Evolutionary conservation across 2,113 vertebrate genomes (phyloP).

Genomic region (Pelusios castaneus): DNA sequence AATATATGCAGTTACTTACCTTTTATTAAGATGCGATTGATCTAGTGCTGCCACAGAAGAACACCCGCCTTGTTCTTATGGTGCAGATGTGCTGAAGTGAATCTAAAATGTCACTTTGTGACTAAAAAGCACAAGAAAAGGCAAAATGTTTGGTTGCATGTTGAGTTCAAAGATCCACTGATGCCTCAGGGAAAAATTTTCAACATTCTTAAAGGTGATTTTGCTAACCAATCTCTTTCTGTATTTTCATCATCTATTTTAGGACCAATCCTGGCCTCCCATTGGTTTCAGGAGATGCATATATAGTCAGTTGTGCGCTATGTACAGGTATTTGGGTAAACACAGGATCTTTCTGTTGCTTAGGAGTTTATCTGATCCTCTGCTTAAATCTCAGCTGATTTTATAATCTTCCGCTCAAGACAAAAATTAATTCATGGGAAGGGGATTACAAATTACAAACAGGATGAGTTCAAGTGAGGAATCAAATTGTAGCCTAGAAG

Average conservation of each 20-base stretch:
- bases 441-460: not conserved
- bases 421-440: not conserved
- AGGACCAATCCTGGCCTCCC: slow-evolving; percentile 1
- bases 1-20: slow-evolving; percentile 44
- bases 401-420: not conserved
- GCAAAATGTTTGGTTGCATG: slow-evolving; percentile 1
- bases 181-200: slow-evolving; percentile 47
- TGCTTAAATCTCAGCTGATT: not conserved
- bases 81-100: slow-evolving; percentile 23
- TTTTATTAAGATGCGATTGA: slow-evolving; percentile 53
- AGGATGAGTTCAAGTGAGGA: not conserved
- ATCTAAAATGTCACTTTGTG: slow-evolving; percentile 47
- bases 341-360: not conserved
- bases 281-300: slow-evolving; percentile 11
- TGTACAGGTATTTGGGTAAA: not conserved
- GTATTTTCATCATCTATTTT: slow-evolving; percentile 51
- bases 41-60: slow-evolving; percentile 52
- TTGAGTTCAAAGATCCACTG: slow-evolving; percentile 47
- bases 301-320: not conserved
- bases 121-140: not conserved
- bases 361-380: not conserved
- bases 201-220: slow-evolving; percentile 28
- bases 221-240: slow-evolving; percentile 41
- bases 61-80: slow-evolving; percentile 20
- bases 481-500: not conserved